A percentile compares a stretch with the other conserved stretches of the same genome.
phyloP scores from a whole-genome alignment of 2,797 vertebrate species.

The Cyprinodon diabolis region DNA sequence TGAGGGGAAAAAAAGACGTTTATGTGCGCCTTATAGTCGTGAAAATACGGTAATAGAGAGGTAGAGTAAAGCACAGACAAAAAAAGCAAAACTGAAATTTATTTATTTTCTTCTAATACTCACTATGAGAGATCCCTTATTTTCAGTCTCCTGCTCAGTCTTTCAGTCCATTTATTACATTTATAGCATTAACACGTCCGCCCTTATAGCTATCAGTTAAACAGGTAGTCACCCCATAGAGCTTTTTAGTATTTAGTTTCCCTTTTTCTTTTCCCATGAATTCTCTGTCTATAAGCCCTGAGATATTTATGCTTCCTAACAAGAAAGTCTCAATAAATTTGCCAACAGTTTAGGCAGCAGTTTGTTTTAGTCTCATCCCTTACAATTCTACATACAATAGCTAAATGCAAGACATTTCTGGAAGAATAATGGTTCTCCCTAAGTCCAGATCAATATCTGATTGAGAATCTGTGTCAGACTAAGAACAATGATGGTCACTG shows the following conservation, averaged over 20 bases:
- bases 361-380: not conserved
- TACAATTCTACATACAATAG: not conserved
- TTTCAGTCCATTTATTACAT: slow-evolving; percentile 42
- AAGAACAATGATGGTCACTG: not conserved
- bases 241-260: not conserved
- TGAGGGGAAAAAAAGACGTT: too few species aligned
- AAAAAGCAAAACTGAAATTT: not conserved
- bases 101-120: slow-evolving; percentile 2
- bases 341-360: not conserved
- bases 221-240: slow-evolving; percentile 38
- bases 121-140: not conserved
- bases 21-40: too few species aligned
- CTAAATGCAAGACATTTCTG: not conserved
- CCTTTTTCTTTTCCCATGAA: not conserved
- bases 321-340: too few species aligned
- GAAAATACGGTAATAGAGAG: too few species aligned
- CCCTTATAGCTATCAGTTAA: slow-evolving; percentile 51
- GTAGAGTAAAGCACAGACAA: not conserved
- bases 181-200: slow-evolving; percentile 42
- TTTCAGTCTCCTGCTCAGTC: slow-evolving; percentile 25
- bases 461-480: not conserved
- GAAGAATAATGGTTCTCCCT: not conserved
- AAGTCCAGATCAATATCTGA: not conserved
- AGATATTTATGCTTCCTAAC: not conserved
- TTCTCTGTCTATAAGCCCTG: not conserved